A percentile compares a stretch with the other conserved stretches of the same genome.
phyloP scores from a whole-genome alignment of 1,140 invertebrate genomes.

The Diachasma alloeum region DNA sequence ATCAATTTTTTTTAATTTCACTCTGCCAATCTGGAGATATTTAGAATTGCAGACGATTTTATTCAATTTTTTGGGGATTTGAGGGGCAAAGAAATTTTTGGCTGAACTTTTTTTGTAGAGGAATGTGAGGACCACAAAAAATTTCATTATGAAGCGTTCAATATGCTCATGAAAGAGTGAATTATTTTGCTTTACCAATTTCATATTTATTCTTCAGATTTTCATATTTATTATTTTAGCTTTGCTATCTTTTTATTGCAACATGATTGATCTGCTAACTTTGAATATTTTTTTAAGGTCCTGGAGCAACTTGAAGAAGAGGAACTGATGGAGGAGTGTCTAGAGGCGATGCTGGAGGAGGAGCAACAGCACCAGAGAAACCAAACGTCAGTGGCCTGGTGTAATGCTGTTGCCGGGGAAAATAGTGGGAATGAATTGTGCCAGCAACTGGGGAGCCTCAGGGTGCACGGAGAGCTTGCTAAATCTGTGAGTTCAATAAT shows the following conservation, averaged over 20 bases:
- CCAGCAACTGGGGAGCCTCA: constrained; percentile 58
- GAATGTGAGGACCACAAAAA: no score
- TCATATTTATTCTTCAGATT: no score
- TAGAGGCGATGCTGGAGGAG: constrained; percentile 84
- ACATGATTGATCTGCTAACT: neutral
- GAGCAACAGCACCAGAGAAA: constrained; percentile 63
- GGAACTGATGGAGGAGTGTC: constrained; percentile 85
- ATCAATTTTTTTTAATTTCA: neutral
- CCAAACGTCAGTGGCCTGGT: constrained; percentile 61
- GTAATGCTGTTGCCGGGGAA: constrained; percentile 52
- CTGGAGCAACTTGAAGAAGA: constrained; percentile 87
- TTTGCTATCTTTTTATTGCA: no score
- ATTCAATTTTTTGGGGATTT: no score
- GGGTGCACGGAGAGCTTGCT: constrained; percentile 64
- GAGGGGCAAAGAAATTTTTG: no score
- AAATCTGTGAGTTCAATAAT: constrained; percentile 56
- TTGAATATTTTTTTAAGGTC: constrained; percentile 66
- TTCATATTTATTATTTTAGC: no score
- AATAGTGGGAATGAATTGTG: constrained; percentile 59
- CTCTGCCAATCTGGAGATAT: neutral
- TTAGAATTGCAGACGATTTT: no score
- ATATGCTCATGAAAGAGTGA: no score
- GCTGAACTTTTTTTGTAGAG: no score
- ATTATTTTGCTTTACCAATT: no score
- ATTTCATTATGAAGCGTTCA: no score